Evolutionary conservation across 2,888 invertebrate species (phyloP), one percentile per base, ranked within the genome.

Genomic region (Pomacea canaliculata): DNA sequence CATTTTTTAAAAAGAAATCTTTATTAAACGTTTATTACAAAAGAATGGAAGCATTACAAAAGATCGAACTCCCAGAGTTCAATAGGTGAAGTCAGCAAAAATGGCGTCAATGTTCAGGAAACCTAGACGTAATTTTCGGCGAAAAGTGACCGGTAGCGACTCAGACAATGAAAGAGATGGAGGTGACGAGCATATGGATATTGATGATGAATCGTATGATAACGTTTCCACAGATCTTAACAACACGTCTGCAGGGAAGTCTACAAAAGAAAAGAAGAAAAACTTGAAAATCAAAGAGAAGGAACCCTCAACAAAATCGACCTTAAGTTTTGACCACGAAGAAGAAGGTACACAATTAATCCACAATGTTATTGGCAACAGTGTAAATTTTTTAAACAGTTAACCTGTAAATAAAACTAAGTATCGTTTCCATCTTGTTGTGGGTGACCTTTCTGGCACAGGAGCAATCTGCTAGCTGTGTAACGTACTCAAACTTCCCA

Each of bases 51-150:
- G 16, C 7, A 56, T 16, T 56, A 56, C 12, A 16, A 16, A 4
- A 37, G 37, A 56, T 56, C 10, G 16, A 56, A 16, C 16, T 56
- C 51, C 51, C 51, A 56, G 1, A 63, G 27, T 12, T 19, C 63
- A 7, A 5, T 23, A 27, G 16, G n/a, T 63, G 27, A 12, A 63
- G 27, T n/a, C 63, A 19, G 63, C 63, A 63, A 78, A 79, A 75
- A 84, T 84, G 86, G 83, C 96, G 95, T 95, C 96, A 77, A 90
- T 96, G 83, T 97, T 97, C 91, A 95, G 95, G 86, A 97, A 97
- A 92, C 96, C 97, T 0, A 95, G 94, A 88, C 94, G 96, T 89
- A 94, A 94, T 89, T 95, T 96, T 84, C 95, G 92, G 71, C 88
- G 90, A 78, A 85, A 91, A 79, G 82, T 86, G 66, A 79, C 83